Conservation (phyloP, 2,888 invertebrate species). For the Orthonychiurus folsomi region DNA sequence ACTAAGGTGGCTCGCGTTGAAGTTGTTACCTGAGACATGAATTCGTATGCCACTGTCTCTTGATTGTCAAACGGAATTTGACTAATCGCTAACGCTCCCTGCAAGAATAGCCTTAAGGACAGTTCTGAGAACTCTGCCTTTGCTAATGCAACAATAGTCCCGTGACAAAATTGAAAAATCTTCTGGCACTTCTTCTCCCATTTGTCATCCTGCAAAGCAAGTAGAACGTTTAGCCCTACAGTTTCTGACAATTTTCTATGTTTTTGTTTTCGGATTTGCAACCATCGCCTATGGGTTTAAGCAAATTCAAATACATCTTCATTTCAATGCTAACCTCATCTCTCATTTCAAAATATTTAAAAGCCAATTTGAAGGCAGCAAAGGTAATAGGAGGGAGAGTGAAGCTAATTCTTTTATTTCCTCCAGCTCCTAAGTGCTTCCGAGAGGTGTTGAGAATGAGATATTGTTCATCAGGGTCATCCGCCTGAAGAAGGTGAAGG, state of each 20-base stretch:
- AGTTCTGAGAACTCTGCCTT: constrained; percentile 92
- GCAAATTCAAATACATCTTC: no score
- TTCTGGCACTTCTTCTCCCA: constrained; percentile 99
- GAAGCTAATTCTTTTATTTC: constrained; percentile 74
- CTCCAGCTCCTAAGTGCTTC: constrained; percentile 84
- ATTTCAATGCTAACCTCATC: constrained; percentile 54
- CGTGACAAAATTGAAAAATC: constrained; percentile 95
- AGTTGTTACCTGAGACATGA: constrained; percentile 67
- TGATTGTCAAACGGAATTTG: constrained; percentile 88
- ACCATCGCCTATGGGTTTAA: no score
- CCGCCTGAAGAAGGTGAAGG: constrained; percentile 72
- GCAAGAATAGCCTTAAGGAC: constrained; percentile 84
- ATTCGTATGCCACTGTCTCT: constrained; percentile 97
- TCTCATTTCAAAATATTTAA: constrained; percentile 48
- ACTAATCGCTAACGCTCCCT: constrained; percentile 87
- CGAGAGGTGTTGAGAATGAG: constrained; percentile 80
- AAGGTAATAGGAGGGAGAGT: constrained; percentile 91
- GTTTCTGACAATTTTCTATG: constrained; percentile 13
- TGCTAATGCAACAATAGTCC: constrained; percentile 84
- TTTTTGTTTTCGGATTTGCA: neutral
- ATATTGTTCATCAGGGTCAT: constrained; percentile 75
- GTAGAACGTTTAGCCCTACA: no score
- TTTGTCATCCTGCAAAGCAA: constrained; percentile 71
- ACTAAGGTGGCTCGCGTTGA: neutral
- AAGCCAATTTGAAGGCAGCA: constrained; percentile 78